Evolutionary conservation across 2,113 vertebrate species (phyloP).

Genomic region (Zosterops borbonicus): DNA sequence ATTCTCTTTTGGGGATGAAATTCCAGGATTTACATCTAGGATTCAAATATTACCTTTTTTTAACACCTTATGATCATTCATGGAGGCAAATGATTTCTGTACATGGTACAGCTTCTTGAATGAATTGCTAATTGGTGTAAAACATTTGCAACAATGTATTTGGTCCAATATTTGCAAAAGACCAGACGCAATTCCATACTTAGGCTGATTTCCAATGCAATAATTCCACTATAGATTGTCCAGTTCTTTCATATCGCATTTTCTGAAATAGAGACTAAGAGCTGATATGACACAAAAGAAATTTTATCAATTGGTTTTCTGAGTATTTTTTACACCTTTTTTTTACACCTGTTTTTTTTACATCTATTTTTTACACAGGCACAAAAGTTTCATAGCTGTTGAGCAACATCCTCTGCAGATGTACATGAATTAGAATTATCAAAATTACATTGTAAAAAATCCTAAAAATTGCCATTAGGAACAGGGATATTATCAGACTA

Average conservation of each 20-base stretch:
- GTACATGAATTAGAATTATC: not conserved
- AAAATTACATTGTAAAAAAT: not conserved
- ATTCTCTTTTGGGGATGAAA: not conserved
- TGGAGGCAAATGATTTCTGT: not conserved
- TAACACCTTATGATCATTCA: not conserved
- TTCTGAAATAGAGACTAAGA: not conserved
- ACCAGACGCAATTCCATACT: not conserved
- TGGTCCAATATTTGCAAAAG: not conserved
- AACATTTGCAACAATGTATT: not conserved
- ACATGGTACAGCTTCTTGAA: not conserved
- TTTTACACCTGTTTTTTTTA: not conserved
- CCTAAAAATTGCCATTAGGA: not conserved
- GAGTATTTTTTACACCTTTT: not conserved
- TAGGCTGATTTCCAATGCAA: not conserved
- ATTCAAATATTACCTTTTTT: not conserved
- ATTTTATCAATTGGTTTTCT: not conserved
- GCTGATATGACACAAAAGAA: not conserved
- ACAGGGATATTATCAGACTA: not conserved
- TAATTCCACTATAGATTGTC: not conserved
- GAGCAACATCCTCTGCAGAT: not conserved
- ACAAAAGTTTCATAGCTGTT: not conserved
- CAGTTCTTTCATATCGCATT: not conserved
- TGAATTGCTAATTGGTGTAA: not conserved
- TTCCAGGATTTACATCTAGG: constrained; percentile 14
- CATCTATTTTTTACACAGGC: not conserved